Evolutionary conservation across 2,888 invertebrate species (phyloP).

Genomic region (Nezara viridula): DNA sequence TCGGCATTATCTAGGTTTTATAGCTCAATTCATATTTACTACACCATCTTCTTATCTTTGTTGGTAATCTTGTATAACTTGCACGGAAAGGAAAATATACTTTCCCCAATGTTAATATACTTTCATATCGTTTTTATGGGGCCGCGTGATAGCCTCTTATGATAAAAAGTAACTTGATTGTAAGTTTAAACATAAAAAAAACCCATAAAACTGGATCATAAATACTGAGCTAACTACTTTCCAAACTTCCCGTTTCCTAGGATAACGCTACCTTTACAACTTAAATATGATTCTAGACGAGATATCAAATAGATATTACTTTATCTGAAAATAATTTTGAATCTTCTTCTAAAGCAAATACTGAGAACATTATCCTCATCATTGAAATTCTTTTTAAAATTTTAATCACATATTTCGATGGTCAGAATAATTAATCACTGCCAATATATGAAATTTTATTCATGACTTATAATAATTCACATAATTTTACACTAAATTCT

Average conservation of each 20-base stretch:
- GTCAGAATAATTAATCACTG: too few species aligned
- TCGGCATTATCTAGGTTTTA: too few species aligned
- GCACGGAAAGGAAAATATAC: background rate
- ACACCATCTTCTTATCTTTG: background rate
- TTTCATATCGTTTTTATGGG: constrained; percentile 20
- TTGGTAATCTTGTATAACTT: background rate
- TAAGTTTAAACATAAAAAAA: background rate
- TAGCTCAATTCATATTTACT: background rate
- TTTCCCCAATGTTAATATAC: constrained; percentile 7
- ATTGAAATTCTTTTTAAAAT: too few species aligned
- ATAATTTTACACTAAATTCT: too few species aligned
- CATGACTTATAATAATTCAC: too few species aligned
- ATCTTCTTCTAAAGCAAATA: background rate
- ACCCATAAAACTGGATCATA: constrained; percentile 3
- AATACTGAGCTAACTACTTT: constrained; percentile 33
- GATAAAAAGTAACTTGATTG: constrained; percentile 42
- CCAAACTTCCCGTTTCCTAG: background rate
- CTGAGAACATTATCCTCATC: too few species aligned
- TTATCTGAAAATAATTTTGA: background rate
- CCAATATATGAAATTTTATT: too few species aligned
- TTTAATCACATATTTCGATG: too few species aligned
- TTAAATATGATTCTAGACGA: background rate
- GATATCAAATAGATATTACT: background rate
- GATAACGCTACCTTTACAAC: background rate
- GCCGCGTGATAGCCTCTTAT: background rate